Conservation (phyloP, 2,888 invertebrate genomes). For the Toxonevra muliebris region DNA sequence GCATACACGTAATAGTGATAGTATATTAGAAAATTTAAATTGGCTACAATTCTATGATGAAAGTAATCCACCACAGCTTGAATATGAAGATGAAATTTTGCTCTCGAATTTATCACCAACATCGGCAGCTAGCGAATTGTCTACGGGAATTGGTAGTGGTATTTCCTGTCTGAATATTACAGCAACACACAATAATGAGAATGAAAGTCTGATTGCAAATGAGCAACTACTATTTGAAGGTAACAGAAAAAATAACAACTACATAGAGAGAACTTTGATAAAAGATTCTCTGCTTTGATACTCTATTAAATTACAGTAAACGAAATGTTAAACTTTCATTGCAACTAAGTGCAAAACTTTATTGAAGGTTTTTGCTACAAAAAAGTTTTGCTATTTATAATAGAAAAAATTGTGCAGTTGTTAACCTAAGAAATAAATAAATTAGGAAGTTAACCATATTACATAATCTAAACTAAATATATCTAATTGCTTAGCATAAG, state of each 20-base stretch:
- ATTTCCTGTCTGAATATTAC: conserved; percentile 5
- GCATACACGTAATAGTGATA: background rate
- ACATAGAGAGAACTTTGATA: too few species aligned
- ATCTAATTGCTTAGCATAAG: too few species aligned
- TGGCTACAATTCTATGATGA: conserved; percentile 15
- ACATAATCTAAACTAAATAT: too few species aligned
- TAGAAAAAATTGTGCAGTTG: too few species aligned
- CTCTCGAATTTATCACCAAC: conserved; percentile 32
- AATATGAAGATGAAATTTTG: conserved; percentile 53
- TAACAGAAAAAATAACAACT: conserved; percentile 39
- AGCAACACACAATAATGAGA: conserved; percentile 11
- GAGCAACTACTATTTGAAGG: conserved; percentile 62
- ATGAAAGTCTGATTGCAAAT: conserved; percentile 45
- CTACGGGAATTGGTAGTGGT: background rate
- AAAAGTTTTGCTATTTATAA: too few species aligned
- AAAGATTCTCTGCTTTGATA: too few species aligned
- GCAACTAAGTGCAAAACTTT: too few species aligned
- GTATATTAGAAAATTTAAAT: conserved; percentile 8
- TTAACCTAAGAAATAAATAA: too few species aligned
- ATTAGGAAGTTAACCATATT: too few species aligned
- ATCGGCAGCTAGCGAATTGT: conserved; percentile 6
- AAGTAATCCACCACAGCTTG: conserved; percentile 46
- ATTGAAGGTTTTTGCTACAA: too few species aligned
- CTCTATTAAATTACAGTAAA: too few species aligned
- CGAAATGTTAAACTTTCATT: too few species aligned